Evolutionary conservation across 2,113 vertebrate genomes (phyloP), one percentile per base, ranked within the genome.

Genomic region (Egretta garzetta): DNA sequence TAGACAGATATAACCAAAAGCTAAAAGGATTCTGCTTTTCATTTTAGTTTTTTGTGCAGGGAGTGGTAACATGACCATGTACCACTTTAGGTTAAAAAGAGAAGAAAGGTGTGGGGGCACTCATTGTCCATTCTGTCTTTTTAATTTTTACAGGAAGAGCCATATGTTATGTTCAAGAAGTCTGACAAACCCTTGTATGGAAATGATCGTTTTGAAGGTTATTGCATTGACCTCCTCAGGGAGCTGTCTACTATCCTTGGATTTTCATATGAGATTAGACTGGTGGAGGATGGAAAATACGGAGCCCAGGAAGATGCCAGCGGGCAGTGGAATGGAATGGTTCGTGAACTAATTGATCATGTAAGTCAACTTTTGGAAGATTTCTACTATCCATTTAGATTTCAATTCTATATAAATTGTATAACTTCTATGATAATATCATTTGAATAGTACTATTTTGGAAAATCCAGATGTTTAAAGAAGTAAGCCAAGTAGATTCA

Each of bases 91-190:
- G 17, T n/a, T 71, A 68, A 71, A 93, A 73, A 4, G 21, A 52
- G 56, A 67, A 41, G 10, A 55, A 71, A 27, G 8, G 1, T 86
- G 16, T 39, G 39, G 9, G 4, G 2, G 0, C 5, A 30, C 9
- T 63, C 50, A 37, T 71, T 93, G 50, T 86, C 35, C 12, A 4
- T 71, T 63, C 23, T 98, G 88, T 62, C 45, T 88, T 41, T 82
- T 92, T 41, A 45, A 76, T 88, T 41, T 80, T 94, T 96, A 86
- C 98, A 99, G 99, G 99, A 99, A 97, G 99, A 99, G 97, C 99
- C 99, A 19, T 99, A 99, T 81, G 99, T 99, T 96, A 99, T 99
- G 98, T 99, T 99, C 98, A 99, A 99, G 98, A 99, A 99, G 93
- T 99, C 99, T 90, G 99, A 99, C 97, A 99, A 99, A 93, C 99